Evolutionary conservation across 2,797 vertebrate species (phyloP).

Genomic region (Pogonophryne albipinna): DNA sequence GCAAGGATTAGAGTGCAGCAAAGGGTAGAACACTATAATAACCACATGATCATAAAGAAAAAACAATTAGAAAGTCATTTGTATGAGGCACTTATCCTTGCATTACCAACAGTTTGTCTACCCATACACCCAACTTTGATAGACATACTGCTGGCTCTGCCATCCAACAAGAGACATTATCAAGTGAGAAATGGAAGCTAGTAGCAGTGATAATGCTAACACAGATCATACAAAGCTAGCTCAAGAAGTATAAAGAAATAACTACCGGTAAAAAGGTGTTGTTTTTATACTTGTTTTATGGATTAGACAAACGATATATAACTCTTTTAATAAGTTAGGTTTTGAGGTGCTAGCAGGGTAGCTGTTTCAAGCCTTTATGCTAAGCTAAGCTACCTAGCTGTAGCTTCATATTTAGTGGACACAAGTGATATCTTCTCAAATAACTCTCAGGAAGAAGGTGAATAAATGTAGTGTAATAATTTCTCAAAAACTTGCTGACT

Average conservation of each 20-base stretch:
- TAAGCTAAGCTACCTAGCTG: not conserved
- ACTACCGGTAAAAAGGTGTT: too few relatives aligned
- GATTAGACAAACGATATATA: not conserved
- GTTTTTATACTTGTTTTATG: not conserved
- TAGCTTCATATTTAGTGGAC: too few relatives aligned
- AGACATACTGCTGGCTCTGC: not conserved
- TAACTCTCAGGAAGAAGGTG: not conserved
- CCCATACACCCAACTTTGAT: not conserved
- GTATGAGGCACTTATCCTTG: not conserved
- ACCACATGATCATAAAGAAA: too few relatives aligned
- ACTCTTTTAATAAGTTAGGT: not conserved
- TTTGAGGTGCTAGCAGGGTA: not conserved
- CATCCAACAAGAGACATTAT: not conserved
- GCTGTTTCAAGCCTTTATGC: conserved; percentile 3
- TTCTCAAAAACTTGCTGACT: not conserved
- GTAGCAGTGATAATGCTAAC: not conserved
- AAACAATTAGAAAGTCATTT: not conserved
- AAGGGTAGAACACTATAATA: not conserved
- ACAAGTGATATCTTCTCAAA: too few relatives aligned
- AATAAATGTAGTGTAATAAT: not conserved
- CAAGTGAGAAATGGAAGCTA: not conserved
- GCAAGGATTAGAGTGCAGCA: not conserved
- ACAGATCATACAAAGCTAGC: not conserved
- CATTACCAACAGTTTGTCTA: not conserved
- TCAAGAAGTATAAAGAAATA: not conserved